Evolutionary conservation across 2,113 vertebrate genomes (phyloP).

Genomic region (Ochotona princeps): DNA sequence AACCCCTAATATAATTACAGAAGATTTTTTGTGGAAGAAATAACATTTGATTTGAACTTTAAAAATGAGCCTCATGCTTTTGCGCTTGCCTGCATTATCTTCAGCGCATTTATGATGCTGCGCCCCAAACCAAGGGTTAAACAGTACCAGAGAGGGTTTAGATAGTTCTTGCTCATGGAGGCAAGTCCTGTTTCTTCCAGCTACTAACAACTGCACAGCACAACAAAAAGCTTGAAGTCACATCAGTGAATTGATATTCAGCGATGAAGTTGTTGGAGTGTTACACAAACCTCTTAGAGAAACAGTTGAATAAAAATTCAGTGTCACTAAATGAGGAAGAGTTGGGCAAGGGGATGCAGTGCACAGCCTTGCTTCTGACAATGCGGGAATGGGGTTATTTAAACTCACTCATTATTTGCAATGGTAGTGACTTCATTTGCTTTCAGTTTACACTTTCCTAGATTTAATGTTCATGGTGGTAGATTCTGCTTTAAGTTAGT

Average conservation of each 20-base stretch:
- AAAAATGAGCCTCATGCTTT: constrained; percentile 16
- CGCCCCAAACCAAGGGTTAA: no score
- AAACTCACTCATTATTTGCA: constrained; percentile 13
- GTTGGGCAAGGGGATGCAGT: constrained; percentile 13
- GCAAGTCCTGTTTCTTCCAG: background rate
- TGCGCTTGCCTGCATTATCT: background rate
- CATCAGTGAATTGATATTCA: constrained; percentile 7
- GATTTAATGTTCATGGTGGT: constrained; percentile 38
- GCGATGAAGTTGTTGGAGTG: background rate
- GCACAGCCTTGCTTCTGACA: background rate
- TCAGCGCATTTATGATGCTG: background rate
- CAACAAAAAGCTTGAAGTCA: background rate
- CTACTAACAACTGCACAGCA: constrained; percentile 2
- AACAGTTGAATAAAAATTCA: constrained; percentile 12
- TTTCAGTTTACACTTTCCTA: constrained; percentile 45
- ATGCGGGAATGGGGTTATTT: constrained; percentile 7
- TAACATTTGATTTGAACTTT: constrained; percentile 34
- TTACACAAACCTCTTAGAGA: background rate
- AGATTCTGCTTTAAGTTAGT: constrained; percentile 24
- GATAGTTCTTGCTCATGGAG: constrained; percentile 2
- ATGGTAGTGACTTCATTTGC: background rate
- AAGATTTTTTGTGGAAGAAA: constrained; percentile 21
- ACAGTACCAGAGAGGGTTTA: no score
- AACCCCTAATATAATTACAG: background rate
- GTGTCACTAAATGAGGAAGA: background rate